Evolutionary conservation across 2,113 vertebrate genomes (phyloP).

Genomic region (Hirundichthys speculiger): DNA sequence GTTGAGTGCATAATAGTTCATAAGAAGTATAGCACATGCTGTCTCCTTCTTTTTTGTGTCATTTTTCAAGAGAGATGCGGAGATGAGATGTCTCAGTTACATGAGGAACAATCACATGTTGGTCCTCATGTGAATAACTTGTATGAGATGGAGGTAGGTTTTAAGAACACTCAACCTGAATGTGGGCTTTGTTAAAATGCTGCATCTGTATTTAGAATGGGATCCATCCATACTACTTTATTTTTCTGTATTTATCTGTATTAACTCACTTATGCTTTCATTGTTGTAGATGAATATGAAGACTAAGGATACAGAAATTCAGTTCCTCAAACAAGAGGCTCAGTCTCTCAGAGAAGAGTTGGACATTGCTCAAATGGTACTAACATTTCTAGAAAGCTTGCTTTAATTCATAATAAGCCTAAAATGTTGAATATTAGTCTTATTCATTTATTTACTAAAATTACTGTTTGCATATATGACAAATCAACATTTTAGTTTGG

Average conservation of each 20-base stretch:
- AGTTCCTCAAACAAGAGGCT: constrained; percentile 93
- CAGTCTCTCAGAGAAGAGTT: constrained; percentile 89
- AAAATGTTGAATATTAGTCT: not conserved
- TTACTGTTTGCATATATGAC: not conserved
- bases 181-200: no score
- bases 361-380: constrained; percentile 88
- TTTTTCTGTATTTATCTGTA: not conserved
- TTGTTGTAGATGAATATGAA: constrained; percentile 85
- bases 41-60: constrained; percentile 1
- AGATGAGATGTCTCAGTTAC: constrained; percentile 83
- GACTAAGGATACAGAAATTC: constrained; percentile 92
- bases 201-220: no score
- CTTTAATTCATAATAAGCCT: not conserved
- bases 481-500: not conserved
- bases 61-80: constrained; percentile 75
- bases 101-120: constrained; percentile 78
- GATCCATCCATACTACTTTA: not conserved
- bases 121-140: constrained; percentile 83
- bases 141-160: constrained; percentile 88
- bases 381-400: not conserved
- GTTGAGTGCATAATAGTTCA: not conserved
- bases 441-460: not conserved
- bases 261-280: not conserved
- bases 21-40: no score
- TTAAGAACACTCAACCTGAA: no score